Conservation (phyloP, 2,797 vertebrate genomes). For the Limosa lapponica region DNA sequence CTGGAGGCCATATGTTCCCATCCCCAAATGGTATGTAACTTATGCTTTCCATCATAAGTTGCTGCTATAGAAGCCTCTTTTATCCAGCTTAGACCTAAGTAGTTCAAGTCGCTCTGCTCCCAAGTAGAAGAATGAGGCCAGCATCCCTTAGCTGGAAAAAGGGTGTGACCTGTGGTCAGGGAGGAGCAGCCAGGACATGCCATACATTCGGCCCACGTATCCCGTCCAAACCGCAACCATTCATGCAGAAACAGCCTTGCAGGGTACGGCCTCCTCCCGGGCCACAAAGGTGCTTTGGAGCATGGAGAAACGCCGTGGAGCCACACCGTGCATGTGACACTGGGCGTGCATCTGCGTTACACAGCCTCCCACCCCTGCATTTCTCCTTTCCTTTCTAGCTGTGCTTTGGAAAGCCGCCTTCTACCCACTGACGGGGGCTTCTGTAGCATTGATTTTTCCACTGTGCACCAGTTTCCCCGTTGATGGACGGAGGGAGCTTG, state of each 20-base stretch:
- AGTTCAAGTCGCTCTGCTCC: neutral
- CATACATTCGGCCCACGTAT: neutral
- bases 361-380: neutral
- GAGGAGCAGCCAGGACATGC: neutral
- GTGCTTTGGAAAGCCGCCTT: neutral
- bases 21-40: neutral
- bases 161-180: neutral
- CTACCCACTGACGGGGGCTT: neutral
- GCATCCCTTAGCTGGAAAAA: neutral
- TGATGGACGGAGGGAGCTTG: fast-evolving
- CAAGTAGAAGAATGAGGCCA: neutral
- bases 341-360: fast-evolving
- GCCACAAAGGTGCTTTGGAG: neutral
- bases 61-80: constrained; percentile 7
- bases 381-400: neutral
- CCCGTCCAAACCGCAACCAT: neutral
- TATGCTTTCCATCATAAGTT: neutral
- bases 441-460: neutral
- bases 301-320: fast-evolving
- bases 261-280: neutral
- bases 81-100: neutral
- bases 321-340: fast-evolving
- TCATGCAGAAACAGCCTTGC: neutral
- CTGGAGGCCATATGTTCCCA: neutral
- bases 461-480: fast-evolving